Evolutionary conservation across 2,797 vertebrate genomes (phyloP).

Genomic region (Coracias cyanogaster): DNA sequence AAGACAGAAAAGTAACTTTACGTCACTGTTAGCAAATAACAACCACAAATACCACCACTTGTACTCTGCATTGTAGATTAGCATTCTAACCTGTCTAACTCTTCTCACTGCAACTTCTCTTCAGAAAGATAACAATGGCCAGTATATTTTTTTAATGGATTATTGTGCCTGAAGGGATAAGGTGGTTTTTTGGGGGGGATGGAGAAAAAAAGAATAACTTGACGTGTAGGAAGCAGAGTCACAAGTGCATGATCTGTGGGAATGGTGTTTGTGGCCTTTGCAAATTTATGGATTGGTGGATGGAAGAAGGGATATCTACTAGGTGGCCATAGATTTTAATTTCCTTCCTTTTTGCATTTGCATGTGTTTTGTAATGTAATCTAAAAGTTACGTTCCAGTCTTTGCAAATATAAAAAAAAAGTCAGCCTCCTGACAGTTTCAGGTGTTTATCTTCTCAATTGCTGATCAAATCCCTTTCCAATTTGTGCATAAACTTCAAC

Average conservation of each 20-base stretch:
- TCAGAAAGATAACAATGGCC: neutral
- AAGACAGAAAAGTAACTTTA: neutral
- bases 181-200: accelerated
- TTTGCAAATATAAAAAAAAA: neutral
- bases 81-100: neutral
- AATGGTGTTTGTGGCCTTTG: neutral
- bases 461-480: neutral
- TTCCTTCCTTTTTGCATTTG: neutral
- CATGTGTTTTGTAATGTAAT: neutral
- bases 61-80: accelerated
- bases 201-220: neutral
- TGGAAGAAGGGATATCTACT: neutral
- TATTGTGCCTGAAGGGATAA: neutral
- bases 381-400: neutral
- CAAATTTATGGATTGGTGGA: neutral
- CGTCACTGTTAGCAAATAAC: neutral
- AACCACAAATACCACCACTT: neutral
- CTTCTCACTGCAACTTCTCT: neutral
- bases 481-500: neutral
- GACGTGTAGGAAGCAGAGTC: neutral
- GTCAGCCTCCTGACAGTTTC: neutral
- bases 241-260: neutral
- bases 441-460: neutral
- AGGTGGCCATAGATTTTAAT: neutral
- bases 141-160: neutral